Percentiles rank a stretch among this genome's conserved stretches.
Conservation (phyloP, 2,888 invertebrate species). For the Netelia inedita region DNA sequence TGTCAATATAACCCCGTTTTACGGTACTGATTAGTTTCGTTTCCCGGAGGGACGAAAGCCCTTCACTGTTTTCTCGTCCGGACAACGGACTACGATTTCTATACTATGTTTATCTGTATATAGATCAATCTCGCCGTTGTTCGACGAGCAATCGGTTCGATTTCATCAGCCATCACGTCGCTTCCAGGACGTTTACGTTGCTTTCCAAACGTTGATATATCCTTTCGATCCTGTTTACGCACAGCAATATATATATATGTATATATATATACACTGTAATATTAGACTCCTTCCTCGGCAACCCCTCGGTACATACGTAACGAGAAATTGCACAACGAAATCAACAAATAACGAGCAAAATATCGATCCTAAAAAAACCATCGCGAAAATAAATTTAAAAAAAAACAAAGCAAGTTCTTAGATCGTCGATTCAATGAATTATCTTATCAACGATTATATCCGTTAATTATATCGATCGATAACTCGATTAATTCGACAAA, state of each 20-base stretch:
- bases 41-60: conserved; percentile 52
- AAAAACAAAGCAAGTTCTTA: too few relatives aligned
- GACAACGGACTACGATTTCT: conserved; percentile 15
- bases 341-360: too few relatives aligned
- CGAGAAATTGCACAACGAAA: too few relatives aligned
- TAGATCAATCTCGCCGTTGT: conserved; percentile 10
- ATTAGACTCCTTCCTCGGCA: too few relatives aligned
- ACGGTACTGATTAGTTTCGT: conserved; percentile 58
- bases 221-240: conserved; percentile 40
- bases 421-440: too few relatives aligned
- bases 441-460: too few relatives aligned
- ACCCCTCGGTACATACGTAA: too few relatives aligned
- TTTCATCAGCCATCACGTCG: conserved; percentile 42
- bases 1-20: too few relatives aligned
- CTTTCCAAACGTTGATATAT: conserved; percentile 26
- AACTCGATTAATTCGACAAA: too few relatives aligned
- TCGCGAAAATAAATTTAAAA: too few relatives aligned
- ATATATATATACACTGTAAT: background rate
- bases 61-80: conserved; percentile 33
- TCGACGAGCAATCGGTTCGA: conserved; percentile 46
- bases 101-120: background rate
- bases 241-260: conserved; percentile 11
- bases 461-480: too few relatives aligned
- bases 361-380: too few relatives aligned
- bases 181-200: conserved; percentile 15